phyloP scores from a whole-genome alignment of 2,113 vertebrate species.

The Leptodactylus fuscus region DNA sequence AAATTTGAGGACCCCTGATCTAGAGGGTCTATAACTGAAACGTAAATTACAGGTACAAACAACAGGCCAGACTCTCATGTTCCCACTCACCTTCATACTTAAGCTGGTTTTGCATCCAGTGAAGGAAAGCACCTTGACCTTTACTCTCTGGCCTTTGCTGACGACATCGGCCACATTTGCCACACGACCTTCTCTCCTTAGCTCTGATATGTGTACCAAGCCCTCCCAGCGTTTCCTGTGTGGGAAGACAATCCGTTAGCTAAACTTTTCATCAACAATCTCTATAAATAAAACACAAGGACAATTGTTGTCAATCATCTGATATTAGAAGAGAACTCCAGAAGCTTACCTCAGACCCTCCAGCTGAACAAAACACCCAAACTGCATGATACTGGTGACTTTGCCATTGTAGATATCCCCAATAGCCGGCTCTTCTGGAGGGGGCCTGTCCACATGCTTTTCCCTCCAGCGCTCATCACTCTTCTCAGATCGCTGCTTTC shows the following conservation, averaged over 20 bases:
- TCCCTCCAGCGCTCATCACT: conserved; percentile 87
- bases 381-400: conserved; percentile 98
- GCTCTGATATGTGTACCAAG: conserved; percentile 95
- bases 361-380: conserved; percentile 97
- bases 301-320: background rate
- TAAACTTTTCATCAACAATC: background rate
- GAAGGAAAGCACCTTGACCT: conserved; percentile 96
- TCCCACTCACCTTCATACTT: conserved; percentile 93
- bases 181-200: conserved; percentile 92
- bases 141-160: conserved; percentile 96
- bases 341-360: conserved; percentile 88
- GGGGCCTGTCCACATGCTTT: conserved; percentile 92
- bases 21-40: too few species aligned
- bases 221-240: conserved; percentile 97
- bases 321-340: background rate
- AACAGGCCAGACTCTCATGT: too few species aligned
- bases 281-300: background rate
- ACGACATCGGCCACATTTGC: conserved; percentile 97
- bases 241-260: background rate
- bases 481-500: conserved; percentile 69
- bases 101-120: conserved; percentile 98
- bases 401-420: conserved; percentile 98
- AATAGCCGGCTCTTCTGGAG: conserved; percentile 91
- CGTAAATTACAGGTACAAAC: too few species aligned
- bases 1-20: too few species aligned